phyloP scores from a whole-genome alignment of 2,113 vertebrate species.

The Urocynchramus pylzowi region DNA sequence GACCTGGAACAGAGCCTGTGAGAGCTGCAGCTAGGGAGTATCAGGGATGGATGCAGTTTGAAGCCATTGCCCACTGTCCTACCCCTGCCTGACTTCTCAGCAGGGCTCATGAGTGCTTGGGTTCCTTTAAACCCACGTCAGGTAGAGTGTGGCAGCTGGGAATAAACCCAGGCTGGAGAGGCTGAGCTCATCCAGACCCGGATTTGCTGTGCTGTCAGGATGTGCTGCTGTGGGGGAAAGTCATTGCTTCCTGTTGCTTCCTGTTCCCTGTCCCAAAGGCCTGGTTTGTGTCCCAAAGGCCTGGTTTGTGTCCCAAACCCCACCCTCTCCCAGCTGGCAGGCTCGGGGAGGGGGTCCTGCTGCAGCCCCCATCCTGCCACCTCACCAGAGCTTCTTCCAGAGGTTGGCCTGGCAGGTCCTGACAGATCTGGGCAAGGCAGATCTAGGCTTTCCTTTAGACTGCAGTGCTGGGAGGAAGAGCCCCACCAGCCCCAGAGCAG shows the following conservation, averaged over 20 bases:
- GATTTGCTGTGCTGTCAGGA: not conserved
- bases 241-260: not conserved
- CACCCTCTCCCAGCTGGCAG: not conserved
- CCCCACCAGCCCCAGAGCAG: not conserved
- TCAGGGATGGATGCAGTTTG: not conserved
- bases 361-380: not conserved
- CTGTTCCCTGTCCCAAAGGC: not conserved
- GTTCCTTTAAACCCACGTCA: not conserved
- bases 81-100: not conserved
- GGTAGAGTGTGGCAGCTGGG: accelerated
- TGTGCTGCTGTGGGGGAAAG: not conserved
- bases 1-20: not conserved
- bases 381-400: not conserved
- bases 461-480: not conserved
- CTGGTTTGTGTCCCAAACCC: not conserved
- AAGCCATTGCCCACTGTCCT: not conserved
- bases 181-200: accelerated
- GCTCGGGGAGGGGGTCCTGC: not conserved
- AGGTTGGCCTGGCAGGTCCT: not conserved
- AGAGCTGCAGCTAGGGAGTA: not conserved
- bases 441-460: not conserved
- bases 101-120: not conserved
- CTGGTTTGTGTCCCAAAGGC: not conserved
- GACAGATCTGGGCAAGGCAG: not conserved
- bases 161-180: not conserved